These are phyloP conservation scores for Odontothrips loti DNA, from an alignment of 2,888 invertebrate genomes.

Conservation along the genomic window DNA sequence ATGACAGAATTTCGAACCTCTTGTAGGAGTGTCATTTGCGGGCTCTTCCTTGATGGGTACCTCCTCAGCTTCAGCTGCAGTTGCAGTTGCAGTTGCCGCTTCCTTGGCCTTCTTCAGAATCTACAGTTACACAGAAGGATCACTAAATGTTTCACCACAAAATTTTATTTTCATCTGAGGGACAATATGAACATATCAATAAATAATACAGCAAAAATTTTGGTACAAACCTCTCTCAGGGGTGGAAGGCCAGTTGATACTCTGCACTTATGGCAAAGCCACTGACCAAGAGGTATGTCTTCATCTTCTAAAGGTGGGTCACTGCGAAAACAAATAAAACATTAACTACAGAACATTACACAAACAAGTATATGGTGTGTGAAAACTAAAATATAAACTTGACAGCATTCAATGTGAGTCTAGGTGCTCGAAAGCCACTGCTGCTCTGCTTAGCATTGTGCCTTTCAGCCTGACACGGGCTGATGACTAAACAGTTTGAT, in stretches of 20 bases:
- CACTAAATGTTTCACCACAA: not conserved
- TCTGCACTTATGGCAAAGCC: slow-evolving; percentile 81
- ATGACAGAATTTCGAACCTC: not conserved
- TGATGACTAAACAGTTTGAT: no score
- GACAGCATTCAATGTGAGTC: no score
- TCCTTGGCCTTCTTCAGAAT: slow-evolving; percentile 31
- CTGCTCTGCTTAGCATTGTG: no score
- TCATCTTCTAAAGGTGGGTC: slow-evolving; percentile 88
- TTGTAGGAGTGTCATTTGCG: not conserved
- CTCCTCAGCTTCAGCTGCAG: not conserved
- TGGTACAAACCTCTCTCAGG: slow-evolving; percentile 33
- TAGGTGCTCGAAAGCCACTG: no score
- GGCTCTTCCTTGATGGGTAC: not conserved
- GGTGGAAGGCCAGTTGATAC: slow-evolving; percentile 32
- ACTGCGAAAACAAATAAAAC: slow-evolving; percentile 51
- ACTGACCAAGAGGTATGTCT: slow-evolving; percentile 85
- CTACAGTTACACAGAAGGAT: not conserved
- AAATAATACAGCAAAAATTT: not conserved
- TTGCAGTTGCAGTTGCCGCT: not conserved
- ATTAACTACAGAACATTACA: not conserved
- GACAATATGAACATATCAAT: not conserved
- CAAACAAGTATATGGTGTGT: no score
- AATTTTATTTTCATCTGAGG: slow-evolving; percentile 14
- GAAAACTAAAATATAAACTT: no score
- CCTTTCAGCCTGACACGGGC: no score